A percentile compares a stretch with the other conserved stretches of the same genome.
phyloP scores from a whole-genome alignment of 37 sponge, comb jelly and placozoan species.

The Axinella damicornis region DNA sequence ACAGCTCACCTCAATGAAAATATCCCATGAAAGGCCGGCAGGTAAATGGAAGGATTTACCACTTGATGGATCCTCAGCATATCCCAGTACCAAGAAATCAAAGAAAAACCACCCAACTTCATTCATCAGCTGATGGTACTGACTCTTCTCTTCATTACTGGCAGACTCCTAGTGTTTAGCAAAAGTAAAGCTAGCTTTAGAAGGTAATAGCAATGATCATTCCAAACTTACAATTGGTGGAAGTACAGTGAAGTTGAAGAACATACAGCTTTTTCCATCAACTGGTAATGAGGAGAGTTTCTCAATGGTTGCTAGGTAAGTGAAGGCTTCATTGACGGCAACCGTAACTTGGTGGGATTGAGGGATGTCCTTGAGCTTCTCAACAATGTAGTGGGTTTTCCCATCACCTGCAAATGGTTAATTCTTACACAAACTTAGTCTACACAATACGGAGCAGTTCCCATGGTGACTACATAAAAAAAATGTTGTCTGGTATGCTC shows the following conservation, averaged over 20 bases:
- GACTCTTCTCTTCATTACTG: constrained; percentile 27
- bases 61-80: constrained; percentile 80
- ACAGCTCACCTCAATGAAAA: constrained; percentile 76
- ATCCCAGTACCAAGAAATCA: constrained; percentile 83
- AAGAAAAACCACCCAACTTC: constrained; percentile 90
- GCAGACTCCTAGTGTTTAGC: too few relatives aligned
- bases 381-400: constrained; percentile 89
- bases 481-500: too few relatives aligned
- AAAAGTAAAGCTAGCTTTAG: too few relatives aligned
- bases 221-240: constrained; percentile 64
- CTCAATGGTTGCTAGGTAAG: constrained; percentile 66
- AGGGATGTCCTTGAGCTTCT: constrained; percentile 40
- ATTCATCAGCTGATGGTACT: constrained; percentile 75
- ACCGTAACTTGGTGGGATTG: constrained; percentile 41
- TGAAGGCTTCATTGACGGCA: constrained; percentile 90
- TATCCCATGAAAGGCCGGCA: constrained; percentile 70
- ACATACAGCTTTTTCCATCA: constrained; percentile 52
- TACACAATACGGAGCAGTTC: too few relatives aligned
- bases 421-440: too few relatives aligned
- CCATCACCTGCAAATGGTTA: constrained; percentile 75
- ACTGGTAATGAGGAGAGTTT: constrained; percentile 64
- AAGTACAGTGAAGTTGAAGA: constrained; percentile 90
- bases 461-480: too few relatives aligned
- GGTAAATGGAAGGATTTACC: constrained; percentile 78
- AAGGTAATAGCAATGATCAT: too few relatives aligned